phyloP scores from a whole-genome alignment of 1,140 invertebrate species.

The Leptinotarsa lineolata region DNA sequence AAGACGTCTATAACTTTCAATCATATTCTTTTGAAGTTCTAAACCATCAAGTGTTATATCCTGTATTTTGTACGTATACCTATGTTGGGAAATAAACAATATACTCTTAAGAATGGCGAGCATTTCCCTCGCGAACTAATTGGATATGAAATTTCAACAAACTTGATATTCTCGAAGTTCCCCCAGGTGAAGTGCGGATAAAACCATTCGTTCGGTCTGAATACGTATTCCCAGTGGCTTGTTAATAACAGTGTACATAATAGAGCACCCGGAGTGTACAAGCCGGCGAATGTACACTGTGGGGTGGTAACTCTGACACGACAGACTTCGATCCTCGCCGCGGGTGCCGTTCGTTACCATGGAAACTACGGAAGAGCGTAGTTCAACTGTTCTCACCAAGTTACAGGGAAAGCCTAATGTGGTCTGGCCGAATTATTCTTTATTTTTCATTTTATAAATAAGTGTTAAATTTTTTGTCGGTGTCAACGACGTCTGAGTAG shows the following conservation, averaged over 20 bases:
- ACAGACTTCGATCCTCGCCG: conserved; percentile 55
- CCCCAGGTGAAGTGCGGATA: not conserved
- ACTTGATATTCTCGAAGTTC: not conserved
- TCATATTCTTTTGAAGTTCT: too few relatives aligned
- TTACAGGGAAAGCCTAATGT: not conserved
- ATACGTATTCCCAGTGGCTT: conserved; percentile 24
- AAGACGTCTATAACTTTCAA: too few relatives aligned
- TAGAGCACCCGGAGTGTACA: conserved; percentile 48
- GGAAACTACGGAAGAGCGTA: conserved; percentile 34
- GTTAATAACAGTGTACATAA: conserved; percentile 45
- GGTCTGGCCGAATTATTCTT: not conserved
- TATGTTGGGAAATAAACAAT: too few relatives aligned
- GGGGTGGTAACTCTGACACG: conserved; percentile 56
- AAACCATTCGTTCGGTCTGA: conserved; percentile 1
- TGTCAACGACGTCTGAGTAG: too few relatives aligned
- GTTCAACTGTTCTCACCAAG: not conserved
- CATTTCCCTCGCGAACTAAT: not conserved
- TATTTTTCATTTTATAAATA: too few relatives aligned
- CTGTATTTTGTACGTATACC: too few relatives aligned
- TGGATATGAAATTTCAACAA: not conserved
- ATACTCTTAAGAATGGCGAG: too few relatives aligned
- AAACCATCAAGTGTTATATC: too few relatives aligned
- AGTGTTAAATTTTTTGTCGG: too few relatives aligned
- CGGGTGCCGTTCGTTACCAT: conserved; percentile 52
- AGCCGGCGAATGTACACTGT: conserved; percentile 55